A percentile compares a stretch with the other conserved stretches of the same genome.
These are phyloP conservation scores for Larimichthys crocea DNA, from an alignment of 2,113 vertebrate species.

Conservation along the genomic window DNA sequence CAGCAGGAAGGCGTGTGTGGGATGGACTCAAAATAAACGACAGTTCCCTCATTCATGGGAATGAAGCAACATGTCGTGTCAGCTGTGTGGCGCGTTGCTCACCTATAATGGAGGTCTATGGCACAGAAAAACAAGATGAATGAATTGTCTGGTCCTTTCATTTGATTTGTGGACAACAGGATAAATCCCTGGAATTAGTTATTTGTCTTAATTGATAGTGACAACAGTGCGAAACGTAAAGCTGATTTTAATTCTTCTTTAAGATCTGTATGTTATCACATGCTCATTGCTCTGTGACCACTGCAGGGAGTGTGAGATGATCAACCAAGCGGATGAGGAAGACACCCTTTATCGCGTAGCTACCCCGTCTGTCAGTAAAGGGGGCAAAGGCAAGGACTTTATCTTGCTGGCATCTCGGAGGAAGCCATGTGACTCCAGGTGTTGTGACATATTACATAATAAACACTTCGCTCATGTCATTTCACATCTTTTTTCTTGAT, in stretches of 20 bases:
- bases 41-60: not conserved
- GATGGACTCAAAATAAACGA: not conserved
- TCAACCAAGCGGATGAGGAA: constrained; percentile 90
- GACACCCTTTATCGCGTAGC: constrained; percentile 92
- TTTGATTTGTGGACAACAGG: not conserved
- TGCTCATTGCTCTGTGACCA: constrained; percentile 8
- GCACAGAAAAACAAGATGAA: not conserved
- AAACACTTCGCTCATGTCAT: not conserved
- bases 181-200: not conserved
- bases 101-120: not conserved
- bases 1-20: not conserved
- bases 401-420: constrained; percentile 92
- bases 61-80: not conserved
- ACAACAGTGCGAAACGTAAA: not conserved
- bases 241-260: not conserved
- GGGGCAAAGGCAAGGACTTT: constrained; percentile 89
- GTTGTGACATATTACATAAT: not conserved
- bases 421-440: constrained; percentile 92
- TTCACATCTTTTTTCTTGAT: not conserved
- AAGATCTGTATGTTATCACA: not conserved
- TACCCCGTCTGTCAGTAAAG: constrained; percentile 82
- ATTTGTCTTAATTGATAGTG: not conserved
- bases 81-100: not conserved
- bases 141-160: not conserved
- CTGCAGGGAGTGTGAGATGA: constrained; percentile 87